phyloP scores from a whole-genome alignment of 2,113 vertebrate species.

The human (Homo sapiens) region DNA sequence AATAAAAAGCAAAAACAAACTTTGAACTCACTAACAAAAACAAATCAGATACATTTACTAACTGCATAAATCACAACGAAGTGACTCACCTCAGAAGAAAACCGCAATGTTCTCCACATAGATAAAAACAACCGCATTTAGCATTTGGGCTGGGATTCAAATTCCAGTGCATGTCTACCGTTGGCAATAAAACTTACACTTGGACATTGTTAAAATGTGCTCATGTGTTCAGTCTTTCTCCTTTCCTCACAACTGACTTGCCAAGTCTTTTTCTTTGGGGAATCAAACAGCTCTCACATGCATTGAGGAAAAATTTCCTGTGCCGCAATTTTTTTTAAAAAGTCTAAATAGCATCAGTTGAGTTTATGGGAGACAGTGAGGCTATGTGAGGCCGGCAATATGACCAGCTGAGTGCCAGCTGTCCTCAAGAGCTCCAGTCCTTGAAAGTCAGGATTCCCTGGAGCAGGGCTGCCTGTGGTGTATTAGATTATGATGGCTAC shows the following conservation, averaged over 20 bases:
- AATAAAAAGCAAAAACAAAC: not conserved
- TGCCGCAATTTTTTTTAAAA: conserved; percentile 54
- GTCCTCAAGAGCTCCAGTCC: conserved; percentile 68
- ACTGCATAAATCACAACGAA: conserved; percentile 82
- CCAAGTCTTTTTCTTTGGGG: conserved; percentile 83
- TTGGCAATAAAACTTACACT: conserved; percentile 84
- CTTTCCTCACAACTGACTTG: conserved; percentile 79
- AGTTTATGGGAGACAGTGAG: conserved; percentile 59
- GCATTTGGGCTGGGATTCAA: conserved; percentile 72
- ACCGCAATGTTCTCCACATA: conserved; percentile 76
- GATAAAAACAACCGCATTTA: conserved; percentile 83
- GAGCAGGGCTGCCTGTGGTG: conserved; percentile 68
- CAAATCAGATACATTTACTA: conserved; percentile 82
- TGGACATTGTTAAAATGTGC: conserved; percentile 84
- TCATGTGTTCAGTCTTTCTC: conserved; percentile 79
- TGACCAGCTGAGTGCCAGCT: conserved; percentile 84
- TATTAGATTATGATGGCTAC: conserved; percentile 77
- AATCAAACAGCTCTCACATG: conserved; percentile 80
- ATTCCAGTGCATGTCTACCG: conserved; percentile 82
- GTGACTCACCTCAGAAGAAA: conserved; percentile 83
- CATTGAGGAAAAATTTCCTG: conserved; percentile 82
- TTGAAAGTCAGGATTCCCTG: conserved; percentile 75
- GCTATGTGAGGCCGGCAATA: conserved; percentile 57
- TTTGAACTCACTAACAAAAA: conserved; percentile 81
- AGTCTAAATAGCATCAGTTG: conserved; percentile 47